Base-by-base conservation (phyloP, 1,140 invertebrate species). In the Hirudo medicinalis region DNA sequence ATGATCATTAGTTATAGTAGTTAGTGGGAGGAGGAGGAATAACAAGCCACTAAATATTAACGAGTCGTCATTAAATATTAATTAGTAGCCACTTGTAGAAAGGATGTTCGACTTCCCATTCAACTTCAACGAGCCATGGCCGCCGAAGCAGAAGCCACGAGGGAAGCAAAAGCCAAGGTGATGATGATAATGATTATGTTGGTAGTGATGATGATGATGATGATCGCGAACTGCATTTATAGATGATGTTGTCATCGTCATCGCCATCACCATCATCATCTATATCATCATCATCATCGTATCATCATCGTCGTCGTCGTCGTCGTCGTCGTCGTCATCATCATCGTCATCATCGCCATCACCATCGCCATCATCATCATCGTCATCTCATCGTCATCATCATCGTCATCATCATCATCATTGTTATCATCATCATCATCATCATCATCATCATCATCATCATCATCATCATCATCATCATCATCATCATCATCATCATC, bases 81-180 rank as follows among this genome's bases (percentile, higher is more conserved):
- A 54, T 60, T 32, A n/a, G 70, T 20, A 53, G 20, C 22, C 49
- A 71, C 74, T 75, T 36, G 66, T 43, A 72, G 71, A 19, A 75
- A 74, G 67, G 72, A 75, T 66, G 72, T 75, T 53, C 54, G 66
- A 57, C 43, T 75, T 20, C 74, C 74, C 27, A 43, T 60, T 54
- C 55, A 74, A 49, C 40, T 75, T 22, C 74, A 75, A 72, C 29
- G 69, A 40, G 54, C 67, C 20, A 73, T 75, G 72, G 69, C 69
- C 36, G 69, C 67, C 17, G 74, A 74, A 70, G 74, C 74, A 32
- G 72, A 73, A 68, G 74, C 74, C 9, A 67, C 70, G 20, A 54
- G 72, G 40, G 70, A 73, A 71, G 69, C 69, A 25, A 71, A 70
- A 71, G 72, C 69, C 70, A 73, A 73, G 60, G 68, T 63, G 29